Conservation (phyloP, 2,113 vertebrate genomes). For the Nyctereutes procyonoides region DNA sequence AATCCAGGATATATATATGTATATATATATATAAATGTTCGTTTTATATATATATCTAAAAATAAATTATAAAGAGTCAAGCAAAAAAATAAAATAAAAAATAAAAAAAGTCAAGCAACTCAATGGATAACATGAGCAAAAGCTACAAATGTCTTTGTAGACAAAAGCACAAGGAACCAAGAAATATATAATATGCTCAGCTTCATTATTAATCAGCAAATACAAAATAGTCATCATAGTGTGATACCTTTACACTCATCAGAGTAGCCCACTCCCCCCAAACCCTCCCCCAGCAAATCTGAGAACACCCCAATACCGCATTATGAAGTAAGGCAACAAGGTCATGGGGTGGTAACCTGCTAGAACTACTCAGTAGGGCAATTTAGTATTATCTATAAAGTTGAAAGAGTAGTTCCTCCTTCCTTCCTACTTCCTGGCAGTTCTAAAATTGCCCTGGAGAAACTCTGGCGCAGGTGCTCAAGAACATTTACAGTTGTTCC, state of each 20-base stretch:
- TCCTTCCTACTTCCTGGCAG: not conserved
- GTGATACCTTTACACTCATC: not conserved
- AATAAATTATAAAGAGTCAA: not conserved
- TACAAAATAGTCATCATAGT: not conserved
- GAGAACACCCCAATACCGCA: not conserved
- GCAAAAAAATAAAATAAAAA: not conserved
- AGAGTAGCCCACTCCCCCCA: not conserved
- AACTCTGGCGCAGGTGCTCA: not conserved
- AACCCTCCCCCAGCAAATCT: not conserved
- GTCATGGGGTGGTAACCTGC: accelerated
- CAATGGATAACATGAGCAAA: not conserved
- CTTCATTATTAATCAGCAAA: not conserved
- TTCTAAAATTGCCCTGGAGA: not conserved
- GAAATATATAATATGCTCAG: not conserved
- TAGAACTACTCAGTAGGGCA: not conserved
- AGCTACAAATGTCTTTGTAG: not conserved
- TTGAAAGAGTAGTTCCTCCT: not conserved
- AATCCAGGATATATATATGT: not conserved
- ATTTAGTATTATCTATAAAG: not conserved
- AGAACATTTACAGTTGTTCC: not conserved
- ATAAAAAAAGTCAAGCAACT: not conserved
- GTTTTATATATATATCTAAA: not conserved
- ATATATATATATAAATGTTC: no score
- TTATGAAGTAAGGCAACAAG: not conserved
- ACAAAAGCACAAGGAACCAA: not conserved